These are phyloP conservation scores for Pantala flavescens DNA, from an alignment of 1,140 invertebrate genomes.

Conservation along the genomic window DNA sequence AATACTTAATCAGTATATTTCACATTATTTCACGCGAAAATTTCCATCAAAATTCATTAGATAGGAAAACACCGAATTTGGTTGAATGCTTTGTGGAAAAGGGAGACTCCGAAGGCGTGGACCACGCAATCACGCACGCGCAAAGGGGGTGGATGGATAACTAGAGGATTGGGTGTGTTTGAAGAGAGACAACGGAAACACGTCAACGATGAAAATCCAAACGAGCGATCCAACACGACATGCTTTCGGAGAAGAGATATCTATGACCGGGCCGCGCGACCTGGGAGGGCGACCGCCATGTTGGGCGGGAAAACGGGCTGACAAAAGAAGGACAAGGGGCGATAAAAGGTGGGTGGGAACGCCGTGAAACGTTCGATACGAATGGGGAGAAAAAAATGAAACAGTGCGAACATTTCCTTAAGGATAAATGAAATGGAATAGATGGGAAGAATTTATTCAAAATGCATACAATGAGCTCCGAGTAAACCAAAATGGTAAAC, in stretches of 20 bases:
- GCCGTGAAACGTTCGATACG: neutral
- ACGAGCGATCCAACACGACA: neutral
- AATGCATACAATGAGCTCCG: neutral
- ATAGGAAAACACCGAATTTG: too few relatives aligned
- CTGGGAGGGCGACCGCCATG: neutral
- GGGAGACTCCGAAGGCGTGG: neutral
- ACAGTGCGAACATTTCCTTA: neutral
- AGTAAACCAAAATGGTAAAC: too few relatives aligned
- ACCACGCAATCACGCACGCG: neutral
- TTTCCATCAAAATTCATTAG: too few relatives aligned
- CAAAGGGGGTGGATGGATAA: neutral
- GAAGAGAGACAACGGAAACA: slow-evolving; percentile 5
- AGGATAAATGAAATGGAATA: neutral
- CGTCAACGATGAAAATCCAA: slow-evolving; percentile 4
- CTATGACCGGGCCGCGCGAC: neutral
- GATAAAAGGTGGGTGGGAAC: slow-evolving; percentile 3
- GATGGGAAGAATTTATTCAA: neutral
- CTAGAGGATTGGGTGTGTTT: neutral
- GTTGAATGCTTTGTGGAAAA: too few relatives aligned
- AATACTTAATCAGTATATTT: too few relatives aligned
- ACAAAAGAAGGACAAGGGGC: neutral
- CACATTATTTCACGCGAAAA: too few relatives aligned
- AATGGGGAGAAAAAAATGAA: neutral
- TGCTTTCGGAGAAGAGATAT: neutral
- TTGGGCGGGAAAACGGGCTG: slow-evolving; percentile 6